These are phyloP conservation scores for Orchesellides sinensis DNA, from an alignment of 2,888 invertebrate genomes.

Conservation along the genomic window DNA sequence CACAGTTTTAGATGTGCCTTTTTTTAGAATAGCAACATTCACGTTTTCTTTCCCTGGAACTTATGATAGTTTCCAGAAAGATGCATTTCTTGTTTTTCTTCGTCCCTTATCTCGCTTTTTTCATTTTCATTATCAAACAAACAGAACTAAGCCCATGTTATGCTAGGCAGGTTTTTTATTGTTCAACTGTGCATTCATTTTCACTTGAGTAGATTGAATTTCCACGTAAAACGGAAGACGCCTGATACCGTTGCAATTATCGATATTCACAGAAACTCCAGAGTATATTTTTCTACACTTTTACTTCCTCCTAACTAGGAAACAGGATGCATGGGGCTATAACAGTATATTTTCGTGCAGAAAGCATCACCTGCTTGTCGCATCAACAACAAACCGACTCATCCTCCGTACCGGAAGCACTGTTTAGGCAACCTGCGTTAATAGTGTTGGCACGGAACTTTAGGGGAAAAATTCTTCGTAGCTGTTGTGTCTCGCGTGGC, in stretches of 20 bases:
- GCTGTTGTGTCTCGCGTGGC: conserved; percentile 23
- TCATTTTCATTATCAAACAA: conserved; percentile 14
- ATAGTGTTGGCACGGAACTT: background rate
- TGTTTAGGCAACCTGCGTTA: conserved; percentile 44
- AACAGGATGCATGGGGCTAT: no score
- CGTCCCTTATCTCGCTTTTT: background rate
- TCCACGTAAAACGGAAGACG: background rate
- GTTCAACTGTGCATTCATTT: background rate
- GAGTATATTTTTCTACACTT: background rate
- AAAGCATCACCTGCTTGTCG: no score
- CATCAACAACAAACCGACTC: no score
- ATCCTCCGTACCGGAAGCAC: conserved; percentile 40
- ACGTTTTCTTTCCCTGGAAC: background rate
- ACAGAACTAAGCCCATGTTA: background rate
- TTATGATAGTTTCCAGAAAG: conserved; percentile 15
- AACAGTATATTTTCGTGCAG: no score
- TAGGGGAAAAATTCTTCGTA: conserved; percentile 20
- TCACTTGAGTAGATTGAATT: background rate
- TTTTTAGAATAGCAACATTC: background rate
- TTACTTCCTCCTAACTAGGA: no score
- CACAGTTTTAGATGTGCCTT: background rate
- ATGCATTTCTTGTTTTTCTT: background rate
- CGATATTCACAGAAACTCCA: background rate
- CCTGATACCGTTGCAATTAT: background rate
- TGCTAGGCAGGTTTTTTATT: background rate